Conservation (phyloP, 2,888 invertebrate genomes). For the Plagodis dolabraria region DNA sequence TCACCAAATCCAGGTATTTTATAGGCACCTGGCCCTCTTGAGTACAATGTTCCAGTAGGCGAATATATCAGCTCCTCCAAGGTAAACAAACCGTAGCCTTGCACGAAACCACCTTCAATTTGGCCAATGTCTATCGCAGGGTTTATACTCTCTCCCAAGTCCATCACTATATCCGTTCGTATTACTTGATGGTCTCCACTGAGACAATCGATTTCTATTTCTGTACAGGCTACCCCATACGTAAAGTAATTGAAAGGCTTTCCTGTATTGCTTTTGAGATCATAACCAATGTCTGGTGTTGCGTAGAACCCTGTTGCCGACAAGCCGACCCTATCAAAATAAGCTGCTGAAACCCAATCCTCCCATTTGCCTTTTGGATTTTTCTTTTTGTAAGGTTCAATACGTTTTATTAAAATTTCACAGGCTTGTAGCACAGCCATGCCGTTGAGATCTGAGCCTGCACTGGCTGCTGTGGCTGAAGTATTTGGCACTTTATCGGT, state of each 20-base stretch:
- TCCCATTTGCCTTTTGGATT: slow-evolving; percentile 93
- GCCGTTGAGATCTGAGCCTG: slow-evolving; percentile 95
- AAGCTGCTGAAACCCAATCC: slow-evolving; percentile 92
- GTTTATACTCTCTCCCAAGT: slow-evolving; percentile 96
- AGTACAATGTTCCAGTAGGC: slow-evolving; percentile 91
- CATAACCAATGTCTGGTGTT: slow-evolving; percentile 90
- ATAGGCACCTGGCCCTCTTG: slow-evolving; percentile 96
- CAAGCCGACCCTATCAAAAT: slow-evolving; percentile 90
- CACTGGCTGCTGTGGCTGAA: slow-evolving; percentile 95
- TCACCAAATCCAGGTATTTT: slow-evolving; percentile 97
- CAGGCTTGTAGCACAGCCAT: slow-evolving; percentile 96
- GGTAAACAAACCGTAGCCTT: slow-evolving; percentile 96
- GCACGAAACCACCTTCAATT: slow-evolving; percentile 97
- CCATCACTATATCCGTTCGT: slow-evolving; percentile 97
- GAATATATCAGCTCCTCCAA: slow-evolving; percentile 96
- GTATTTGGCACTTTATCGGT: slow-evolving; percentile 97
- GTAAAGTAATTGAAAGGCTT: slow-evolving; percentile 93
- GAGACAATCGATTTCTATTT: slow-evolving; percentile 96
- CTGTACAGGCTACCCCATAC: slow-evolving; percentile 93
- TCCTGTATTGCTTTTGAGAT: slow-evolving; percentile 89
- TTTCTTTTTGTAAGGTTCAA: slow-evolving; percentile 89
- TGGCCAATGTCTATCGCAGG: slow-evolving; percentile 99
- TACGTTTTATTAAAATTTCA: slow-evolving; percentile 87
- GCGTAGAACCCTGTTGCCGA: slow-evolving; percentile 94
- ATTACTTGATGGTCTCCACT: slow-evolving; percentile 97